Conservation (phyloP, 2,888 invertebrate species). For the Drosophila aldrichi region DNA sequence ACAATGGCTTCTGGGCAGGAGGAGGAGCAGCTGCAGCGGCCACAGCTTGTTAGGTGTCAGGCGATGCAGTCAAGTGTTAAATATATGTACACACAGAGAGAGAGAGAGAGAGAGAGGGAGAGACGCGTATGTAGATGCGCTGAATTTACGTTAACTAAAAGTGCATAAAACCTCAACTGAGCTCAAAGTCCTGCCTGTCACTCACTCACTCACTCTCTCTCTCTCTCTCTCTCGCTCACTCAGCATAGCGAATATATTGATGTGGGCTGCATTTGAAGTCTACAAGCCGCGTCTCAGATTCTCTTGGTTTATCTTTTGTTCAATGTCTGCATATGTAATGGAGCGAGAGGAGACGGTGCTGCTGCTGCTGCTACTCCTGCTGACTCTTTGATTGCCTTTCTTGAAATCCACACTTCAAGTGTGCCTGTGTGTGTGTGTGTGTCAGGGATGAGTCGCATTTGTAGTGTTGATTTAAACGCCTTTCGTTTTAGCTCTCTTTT, state of each 20-base stretch:
- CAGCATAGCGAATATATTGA: constrained; percentile 50
- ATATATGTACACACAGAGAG: constrained; percentile 56
- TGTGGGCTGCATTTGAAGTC: constrained; percentile 25
- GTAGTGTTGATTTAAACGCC: too few relatives aligned
- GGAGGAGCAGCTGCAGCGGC: constrained; percentile 14
- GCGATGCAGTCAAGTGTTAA: constrained; percentile 77
- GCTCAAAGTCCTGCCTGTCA: constrained; percentile 58
- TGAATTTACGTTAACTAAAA: constrained; percentile 78
- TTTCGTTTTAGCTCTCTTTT: too few relatives aligned
- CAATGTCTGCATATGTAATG: constrained; percentile 54
- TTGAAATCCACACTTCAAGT: constrained; percentile 67
- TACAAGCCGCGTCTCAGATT: constrained; percentile 1
- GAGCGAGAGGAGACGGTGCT: constrained; percentile 11
- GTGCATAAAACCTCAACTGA: constrained; percentile 64
- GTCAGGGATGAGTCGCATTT: too few relatives aligned
- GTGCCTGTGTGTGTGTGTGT: constrained; percentile 40
- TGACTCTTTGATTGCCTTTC: constrained; percentile 59
- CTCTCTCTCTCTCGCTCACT: constrained; percentile 32
- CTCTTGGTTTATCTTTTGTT: constrained; percentile 42
- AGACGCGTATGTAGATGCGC: constrained; percentile 15
- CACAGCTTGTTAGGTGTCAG: constrained; percentile 75
- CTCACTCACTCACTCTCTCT: constrained; percentile 36
- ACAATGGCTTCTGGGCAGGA: constrained; percentile 64
- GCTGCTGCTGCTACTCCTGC: neutral
- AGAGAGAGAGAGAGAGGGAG: constrained; percentile 15